phyloP scores from a whole-genome alignment of 2,888 invertebrate genomes.

The Coelinius sp. region DNA sequence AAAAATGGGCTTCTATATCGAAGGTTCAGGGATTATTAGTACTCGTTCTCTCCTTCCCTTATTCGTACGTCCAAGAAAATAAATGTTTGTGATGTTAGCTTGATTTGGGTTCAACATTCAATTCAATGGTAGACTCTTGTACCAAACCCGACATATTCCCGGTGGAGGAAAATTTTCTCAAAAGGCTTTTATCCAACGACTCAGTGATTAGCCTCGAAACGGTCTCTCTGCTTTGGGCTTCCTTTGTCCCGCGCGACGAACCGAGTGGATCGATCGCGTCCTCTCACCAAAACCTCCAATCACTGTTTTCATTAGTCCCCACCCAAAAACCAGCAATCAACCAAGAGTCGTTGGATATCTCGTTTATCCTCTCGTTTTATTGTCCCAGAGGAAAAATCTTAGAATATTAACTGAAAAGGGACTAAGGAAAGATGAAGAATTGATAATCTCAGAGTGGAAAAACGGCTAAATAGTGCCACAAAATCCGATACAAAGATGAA shows the following conservation, averaged over 20 bases:
- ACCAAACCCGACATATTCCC: not conserved
- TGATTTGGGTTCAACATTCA: slow-evolving; percentile 36
- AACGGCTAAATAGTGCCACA: not conserved
- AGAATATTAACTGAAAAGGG: not conserved
- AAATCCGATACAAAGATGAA: not conserved
- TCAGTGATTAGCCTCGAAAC: slow-evolving; percentile 59
- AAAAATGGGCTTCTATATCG: slow-evolving; percentile 55
- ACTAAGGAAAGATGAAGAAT: not conserved
- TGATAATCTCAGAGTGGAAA: not conserved
- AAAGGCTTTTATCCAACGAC: slow-evolving; percentile 44
- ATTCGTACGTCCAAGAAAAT: not conserved
- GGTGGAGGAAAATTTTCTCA: slow-evolving; percentile 31
- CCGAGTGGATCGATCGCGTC: slow-evolving; percentile 54
- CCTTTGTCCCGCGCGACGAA: slow-evolving; percentile 47
- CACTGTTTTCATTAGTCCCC: slow-evolving; percentile 62
- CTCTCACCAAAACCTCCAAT: slow-evolving; percentile 56
- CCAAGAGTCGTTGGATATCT: not conserved
- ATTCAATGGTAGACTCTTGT: slow-evolving; percentile 15
- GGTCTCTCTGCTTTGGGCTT: slow-evolving; percentile 52
- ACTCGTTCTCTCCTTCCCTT: slow-evolving; percentile 37
- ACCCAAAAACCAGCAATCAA: slow-evolving; percentile 41
- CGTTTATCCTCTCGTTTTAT: slow-evolving; percentile 13
- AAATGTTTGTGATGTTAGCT: slow-evolving; percentile 52
- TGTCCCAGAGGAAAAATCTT: not conserved
- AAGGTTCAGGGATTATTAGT: slow-evolving; percentile 62